Evolutionary conservation across 2,888 invertebrate genomes (phyloP).

Genomic region (Drosophila diplacantha): DNA sequence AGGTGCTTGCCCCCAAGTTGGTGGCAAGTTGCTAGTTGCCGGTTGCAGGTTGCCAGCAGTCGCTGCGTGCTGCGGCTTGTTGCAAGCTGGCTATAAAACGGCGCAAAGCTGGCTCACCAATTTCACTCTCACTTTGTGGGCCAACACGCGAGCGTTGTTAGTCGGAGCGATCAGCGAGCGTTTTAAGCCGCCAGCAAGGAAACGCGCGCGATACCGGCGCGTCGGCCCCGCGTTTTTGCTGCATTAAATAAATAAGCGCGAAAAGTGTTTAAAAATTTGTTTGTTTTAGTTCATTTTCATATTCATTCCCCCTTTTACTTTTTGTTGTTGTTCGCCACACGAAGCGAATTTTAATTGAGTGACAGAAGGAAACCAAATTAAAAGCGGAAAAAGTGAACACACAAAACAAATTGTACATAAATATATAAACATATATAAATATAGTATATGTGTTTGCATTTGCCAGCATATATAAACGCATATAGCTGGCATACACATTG

Average conservation of each 20-base stretch:
- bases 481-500: not conserved
- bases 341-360: constrained; percentile 45
- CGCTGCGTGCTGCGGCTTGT: constrained; percentile 28
- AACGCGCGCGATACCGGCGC: constrained; percentile 30
- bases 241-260: constrained; percentile 34
- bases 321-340: constrained; percentile 22
- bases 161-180: constrained; percentile 26
- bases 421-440: too few species aligned
- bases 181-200: constrained; percentile 12
- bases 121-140: constrained; percentile 74
- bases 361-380: constrained; percentile 32
- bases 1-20: constrained; percentile 66
- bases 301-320: constrained; percentile 7
- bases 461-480: constrained; percentile 4
- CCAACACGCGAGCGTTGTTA: constrained; percentile 46
- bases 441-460: constrained; percentile 1
- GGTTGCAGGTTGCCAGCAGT: constrained; percentile 1
- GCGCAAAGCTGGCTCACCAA: constrained; percentile 53
- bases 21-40: constrained; percentile 20
- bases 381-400: constrained; percentile 25
- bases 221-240: constrained; percentile 1
- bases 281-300: constrained; percentile 23
- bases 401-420: constrained; percentile 16
- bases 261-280: constrained; percentile 33
- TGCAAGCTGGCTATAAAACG: constrained; percentile 64